phyloP scores from a whole-genome alignment of 2,797 vertebrate genomes.

The Sebastes vulpes region DNA sequence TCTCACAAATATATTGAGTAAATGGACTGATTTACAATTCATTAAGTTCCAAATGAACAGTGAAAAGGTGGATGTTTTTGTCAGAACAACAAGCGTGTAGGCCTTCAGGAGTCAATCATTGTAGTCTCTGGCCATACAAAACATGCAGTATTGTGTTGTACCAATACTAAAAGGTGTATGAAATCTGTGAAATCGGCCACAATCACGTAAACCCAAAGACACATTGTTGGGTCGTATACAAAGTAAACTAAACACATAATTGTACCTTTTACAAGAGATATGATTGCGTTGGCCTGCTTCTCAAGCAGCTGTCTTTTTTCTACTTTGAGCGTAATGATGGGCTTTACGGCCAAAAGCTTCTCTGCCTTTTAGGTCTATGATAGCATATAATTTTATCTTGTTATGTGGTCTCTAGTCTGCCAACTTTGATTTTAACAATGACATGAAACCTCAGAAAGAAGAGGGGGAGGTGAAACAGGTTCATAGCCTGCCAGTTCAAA shows the following conservation, averaged over 20 bases:
- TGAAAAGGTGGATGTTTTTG: neutral
- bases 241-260: neutral
- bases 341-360: neutral
- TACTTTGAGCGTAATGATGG: neutral
- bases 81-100: neutral
- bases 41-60: neutral
- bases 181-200: neutral
- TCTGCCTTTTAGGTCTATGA: neutral
- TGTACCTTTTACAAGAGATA: neutral
- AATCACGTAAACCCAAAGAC: neutral
- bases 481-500: neutral
- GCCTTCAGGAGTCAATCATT: neutral
- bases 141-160: neutral
- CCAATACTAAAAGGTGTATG: neutral
- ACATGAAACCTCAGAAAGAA: neutral
- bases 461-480: neutral
- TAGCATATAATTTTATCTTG: neutral
- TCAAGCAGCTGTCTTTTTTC: neutral
- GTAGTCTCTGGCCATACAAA: neutral
- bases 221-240: neutral
- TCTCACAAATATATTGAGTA: slow-evolving; percentile 1
- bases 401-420: neutral
- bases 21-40: neutral
- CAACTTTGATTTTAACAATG: neutral
- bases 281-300: neutral